Conservation (phyloP, 2,113 vertebrate species). For the Lasiurus cinereus region DNA sequence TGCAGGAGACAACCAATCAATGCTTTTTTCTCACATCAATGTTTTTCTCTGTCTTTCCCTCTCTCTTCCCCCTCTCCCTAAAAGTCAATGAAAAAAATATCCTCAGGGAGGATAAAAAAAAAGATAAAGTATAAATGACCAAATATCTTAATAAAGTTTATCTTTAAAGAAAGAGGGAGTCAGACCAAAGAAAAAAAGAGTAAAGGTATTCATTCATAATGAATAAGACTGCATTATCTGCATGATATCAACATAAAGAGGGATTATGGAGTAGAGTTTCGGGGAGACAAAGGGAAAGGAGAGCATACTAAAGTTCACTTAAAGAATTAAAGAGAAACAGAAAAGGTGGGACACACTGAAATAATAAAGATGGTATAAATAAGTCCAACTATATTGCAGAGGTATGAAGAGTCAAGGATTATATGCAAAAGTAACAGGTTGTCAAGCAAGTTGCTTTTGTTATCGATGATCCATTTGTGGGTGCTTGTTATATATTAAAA, state of each 20-base stretch:
- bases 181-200: constrained; percentile 3
- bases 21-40: too few relatives aligned
- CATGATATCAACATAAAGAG: background rate
- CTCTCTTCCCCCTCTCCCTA: too few relatives aligned
- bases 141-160: background rate
- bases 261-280: background rate
- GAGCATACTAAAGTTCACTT: background rate
- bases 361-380: background rate
- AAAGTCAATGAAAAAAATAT: too few relatives aligned
- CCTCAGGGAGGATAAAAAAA: too few relatives aligned
- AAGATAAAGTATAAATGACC: background rate
- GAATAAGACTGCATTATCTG: background rate
- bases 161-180: background rate
- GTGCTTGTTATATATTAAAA: background rate
- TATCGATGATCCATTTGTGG: background rate
- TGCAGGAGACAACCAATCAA: too few relatives aligned
- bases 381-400: background rate
- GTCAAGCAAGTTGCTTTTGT: background rate
- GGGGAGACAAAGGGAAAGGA: background rate
- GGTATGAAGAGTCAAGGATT: background rate
- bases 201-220: background rate
- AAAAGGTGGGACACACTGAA: constrained; percentile 47
- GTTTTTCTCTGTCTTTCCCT: too few relatives aligned
- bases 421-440: background rate
- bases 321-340: constrained; percentile 5